Base-by-base conservation (phyloP, 2,113 vertebrate species). In the Numenius arquata region DNA sequence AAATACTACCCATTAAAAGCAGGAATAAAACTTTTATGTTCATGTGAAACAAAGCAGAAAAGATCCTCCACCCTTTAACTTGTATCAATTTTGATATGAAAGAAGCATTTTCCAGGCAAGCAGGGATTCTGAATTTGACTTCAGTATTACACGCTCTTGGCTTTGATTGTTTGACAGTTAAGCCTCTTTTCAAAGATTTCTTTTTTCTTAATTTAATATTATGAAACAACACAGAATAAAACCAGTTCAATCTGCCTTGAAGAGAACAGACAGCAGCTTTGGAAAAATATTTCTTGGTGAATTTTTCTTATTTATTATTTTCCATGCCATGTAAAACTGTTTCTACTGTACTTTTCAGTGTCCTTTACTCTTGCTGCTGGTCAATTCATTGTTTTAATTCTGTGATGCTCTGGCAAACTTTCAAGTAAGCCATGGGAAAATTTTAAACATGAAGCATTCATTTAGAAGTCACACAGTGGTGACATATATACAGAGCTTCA, bases 401-500 rank as follows among this genome's bases (percentile, higher is more conserved):
- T 38, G 96, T 88, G 89, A 87, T 94, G 76, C 30, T 48, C 96
- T 95, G 84, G 91, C 94, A 98, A 97, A 97, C 82, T 90, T 96
- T 90, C 90, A 96, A 85, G 82, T 87, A 93, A 80, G 92, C 68
- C 91, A 85, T 70, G 73, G 89, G 96, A 97, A 96, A 96, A 95
- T 96, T 97, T 97, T 89, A 59, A 95, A 97, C 97, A 95, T 70
- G 74, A 97, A 94, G 71, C 95, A 96, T 96, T 97, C 96, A 96
- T 97, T 98, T 96, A 95, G 95, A 94, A 98, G 96, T 96, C 96
- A 93, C 91, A 94, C 88, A 71, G 88, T 93, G 89, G 93, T 92
- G 96, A 97, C 95, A 96, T 89, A 97, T 96, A 96, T 88, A 95
- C 90, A 85, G 93, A 95, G 87, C 96, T 97, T 96, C 97, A 96